Conservation (phyloP, 2,888 invertebrate genomes). For the Parnassius smintheus region DNA sequence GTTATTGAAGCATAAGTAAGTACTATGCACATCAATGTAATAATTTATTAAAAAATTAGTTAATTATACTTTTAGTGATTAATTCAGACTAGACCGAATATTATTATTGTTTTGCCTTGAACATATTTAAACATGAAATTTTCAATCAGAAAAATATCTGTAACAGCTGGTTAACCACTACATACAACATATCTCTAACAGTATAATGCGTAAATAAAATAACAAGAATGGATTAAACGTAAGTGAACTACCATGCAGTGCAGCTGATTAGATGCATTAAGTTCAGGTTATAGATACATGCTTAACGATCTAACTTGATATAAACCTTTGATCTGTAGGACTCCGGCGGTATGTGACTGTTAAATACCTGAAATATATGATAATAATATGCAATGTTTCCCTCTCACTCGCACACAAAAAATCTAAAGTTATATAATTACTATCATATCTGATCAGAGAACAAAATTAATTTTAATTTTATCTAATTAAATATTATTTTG, state of each 20-base stretch:
- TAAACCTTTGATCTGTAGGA: slow-evolving; percentile 95
- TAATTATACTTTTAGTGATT: background rate
- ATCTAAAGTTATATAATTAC: background rate
- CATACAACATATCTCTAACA: background rate
- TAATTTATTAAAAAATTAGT: too few relatives aligned
- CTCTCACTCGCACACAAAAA: slow-evolving; percentile 39
- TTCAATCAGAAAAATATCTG: too few relatives aligned
- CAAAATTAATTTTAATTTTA: slow-evolving; percentile 9
- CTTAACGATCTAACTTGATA: slow-evolving; percentile 79
- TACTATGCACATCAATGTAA: too few relatives aligned
- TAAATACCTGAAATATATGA: slow-evolving; percentile 92
- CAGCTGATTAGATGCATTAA: slow-evolving; percentile 44
- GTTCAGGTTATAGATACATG: slow-evolving; percentile 65
- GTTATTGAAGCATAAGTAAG: too few relatives aligned
- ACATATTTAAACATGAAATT: too few relatives aligned
- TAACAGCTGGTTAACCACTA: slow-evolving; percentile 1
- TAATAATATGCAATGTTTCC: slow-evolving; percentile 74
- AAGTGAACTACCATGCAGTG: slow-evolving; percentile 58
- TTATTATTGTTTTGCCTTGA: too few relatives aligned
- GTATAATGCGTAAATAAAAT: background rate
- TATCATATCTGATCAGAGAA: slow-evolving; percentile 4
- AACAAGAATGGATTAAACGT: background rate
- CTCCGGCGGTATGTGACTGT: slow-evolving; percentile 97
- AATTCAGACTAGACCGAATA: background rate
- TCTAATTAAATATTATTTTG: too few relatives aligned